Evolutionary conservation across 2,797 vertebrate species (phyloP), one percentile per base, ranked within the genome.

Genomic region (Falco columbarius): DNA sequence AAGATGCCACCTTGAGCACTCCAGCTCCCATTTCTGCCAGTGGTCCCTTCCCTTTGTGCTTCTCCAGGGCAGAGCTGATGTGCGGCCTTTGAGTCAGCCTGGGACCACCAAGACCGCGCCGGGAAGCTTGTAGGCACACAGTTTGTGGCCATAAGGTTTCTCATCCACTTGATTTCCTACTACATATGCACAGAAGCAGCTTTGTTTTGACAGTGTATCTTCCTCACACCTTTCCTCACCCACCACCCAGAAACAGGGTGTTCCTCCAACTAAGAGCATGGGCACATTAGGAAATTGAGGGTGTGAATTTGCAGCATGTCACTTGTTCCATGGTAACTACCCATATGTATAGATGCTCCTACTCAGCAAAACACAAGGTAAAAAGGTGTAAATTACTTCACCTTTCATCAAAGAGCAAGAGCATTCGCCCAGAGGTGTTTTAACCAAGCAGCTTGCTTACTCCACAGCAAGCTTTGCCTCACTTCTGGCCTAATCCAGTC

Each of bases 151-250:
- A 4, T 40, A 71, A 74, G 13, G 20, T 80, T 96, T 95, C 63
- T 83, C 86, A 93, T 61, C 2, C 61, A 38, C 29, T 83, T 88
- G 26, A 42, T 92, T 94, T 92, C 71, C 61, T 83, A 38, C 36
- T 74, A 36, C 61, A 56, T n/a, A 51, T 47, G 59, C 38, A 51
- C 30, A 80, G 73, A 81, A 86, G 63, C 81, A 91, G 92, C 71
- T 94, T 89, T 94, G 67, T 95, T 97, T 96, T 88, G 93, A 86
- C 79, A 97, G 27, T 2, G 2, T 49, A 24, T 85, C 47, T 59
- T 90, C 81, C 68, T 96, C 68, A 71, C 81, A 56, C 61, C 18
- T 26, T 47, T 92, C 49, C 17, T 63, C 81, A 77, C 72, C 58
- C 86, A 93, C 77, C 52, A 89, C 36, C 16, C 59, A 92, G 84